Evolutionary conservation across 1,140 invertebrate genomes (phyloP).

Genomic region (Drosophila bifasciata): DNA sequence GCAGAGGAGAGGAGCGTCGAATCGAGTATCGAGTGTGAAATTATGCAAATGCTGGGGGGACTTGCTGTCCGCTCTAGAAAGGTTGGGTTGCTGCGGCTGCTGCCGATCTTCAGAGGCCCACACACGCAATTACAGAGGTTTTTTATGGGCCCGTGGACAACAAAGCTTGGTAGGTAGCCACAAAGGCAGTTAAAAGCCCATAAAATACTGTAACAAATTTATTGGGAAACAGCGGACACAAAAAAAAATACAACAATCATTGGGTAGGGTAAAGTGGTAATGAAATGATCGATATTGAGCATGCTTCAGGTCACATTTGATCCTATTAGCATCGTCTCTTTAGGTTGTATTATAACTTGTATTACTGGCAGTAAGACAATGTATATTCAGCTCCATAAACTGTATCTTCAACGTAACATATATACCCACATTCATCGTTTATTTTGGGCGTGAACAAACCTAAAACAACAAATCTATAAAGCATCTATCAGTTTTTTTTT

Average conservation of each 20-base stretch:
- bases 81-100: slow-evolving; percentile 6
- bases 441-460: slow-evolving; percentile 46
- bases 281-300: slow-evolving; percentile 16
- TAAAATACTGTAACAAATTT: slow-evolving; percentile 80
- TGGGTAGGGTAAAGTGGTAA: slow-evolving; percentile 4
- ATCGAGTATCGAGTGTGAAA: slow-evolving; percentile 60
- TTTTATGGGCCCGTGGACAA: slow-evolving; percentile 58
- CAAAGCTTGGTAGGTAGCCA: slow-evolving; percentile 75
- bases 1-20: too few species aligned
- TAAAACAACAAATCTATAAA: slow-evolving; percentile 18
- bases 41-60: slow-evolving; percentile 64
- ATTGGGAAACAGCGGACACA: slow-evolving; percentile 57
- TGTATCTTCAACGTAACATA: too few species aligned
- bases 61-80: slow-evolving; percentile 56
- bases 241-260: not conserved
- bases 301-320: not conserved
- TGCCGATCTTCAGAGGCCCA: slow-evolving; percentile 26
- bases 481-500: slow-evolving; percentile 38
- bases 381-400: too few species aligned
- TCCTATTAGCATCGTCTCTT: too few species aligned
- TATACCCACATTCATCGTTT: slow-evolving; percentile 2
- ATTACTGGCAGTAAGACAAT: too few species aligned
- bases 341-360: too few species aligned
- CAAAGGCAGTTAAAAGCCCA: slow-evolving; percentile 79
- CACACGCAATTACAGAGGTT: slow-evolving; percentile 57